phyloP scores from a whole-genome alignment of 2,888 invertebrate species.

The Bugulina stolonifera region DNA sequence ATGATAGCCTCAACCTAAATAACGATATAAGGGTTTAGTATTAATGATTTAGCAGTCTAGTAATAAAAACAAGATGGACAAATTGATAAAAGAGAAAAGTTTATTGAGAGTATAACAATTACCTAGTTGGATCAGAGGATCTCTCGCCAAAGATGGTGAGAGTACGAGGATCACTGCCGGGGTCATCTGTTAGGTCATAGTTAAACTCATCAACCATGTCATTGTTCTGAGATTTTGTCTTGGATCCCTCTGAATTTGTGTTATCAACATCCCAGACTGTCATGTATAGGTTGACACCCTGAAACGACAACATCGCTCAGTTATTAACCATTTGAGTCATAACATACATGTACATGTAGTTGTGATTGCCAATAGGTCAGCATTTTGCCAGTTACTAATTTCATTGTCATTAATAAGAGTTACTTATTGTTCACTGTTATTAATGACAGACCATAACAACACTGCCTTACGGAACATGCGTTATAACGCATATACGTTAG shows the following conservation, averaged over 20 bases:
- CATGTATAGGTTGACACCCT: not conserved
- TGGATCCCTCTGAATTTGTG: not conserved
- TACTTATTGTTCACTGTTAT: no score
- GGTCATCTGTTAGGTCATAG: not conserved
- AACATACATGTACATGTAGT: no score
- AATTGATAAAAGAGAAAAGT: not conserved
- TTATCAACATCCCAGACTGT: conserved; percentile 4
- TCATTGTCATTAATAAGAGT: no score
- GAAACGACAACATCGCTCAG: not conserved
- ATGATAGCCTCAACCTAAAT: not conserved
- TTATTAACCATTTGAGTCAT: not conserved
- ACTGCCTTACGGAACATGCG: no score
- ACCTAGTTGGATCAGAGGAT: not conserved
- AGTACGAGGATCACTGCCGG: not conserved
- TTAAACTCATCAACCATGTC: conserved; percentile 14
- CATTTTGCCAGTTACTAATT: no score
- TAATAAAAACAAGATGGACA: no score
- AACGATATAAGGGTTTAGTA: no score
- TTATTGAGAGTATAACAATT: not conserved
- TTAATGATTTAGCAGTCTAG: no score
- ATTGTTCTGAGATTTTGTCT: not conserved
- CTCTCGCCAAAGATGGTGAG: not conserved
- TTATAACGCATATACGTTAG: no score
- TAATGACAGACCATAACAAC: no score
- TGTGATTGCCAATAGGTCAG: no score